Conservation (phyloP, 2,888 invertebrate species). For the Meta bourneti region DNA sequence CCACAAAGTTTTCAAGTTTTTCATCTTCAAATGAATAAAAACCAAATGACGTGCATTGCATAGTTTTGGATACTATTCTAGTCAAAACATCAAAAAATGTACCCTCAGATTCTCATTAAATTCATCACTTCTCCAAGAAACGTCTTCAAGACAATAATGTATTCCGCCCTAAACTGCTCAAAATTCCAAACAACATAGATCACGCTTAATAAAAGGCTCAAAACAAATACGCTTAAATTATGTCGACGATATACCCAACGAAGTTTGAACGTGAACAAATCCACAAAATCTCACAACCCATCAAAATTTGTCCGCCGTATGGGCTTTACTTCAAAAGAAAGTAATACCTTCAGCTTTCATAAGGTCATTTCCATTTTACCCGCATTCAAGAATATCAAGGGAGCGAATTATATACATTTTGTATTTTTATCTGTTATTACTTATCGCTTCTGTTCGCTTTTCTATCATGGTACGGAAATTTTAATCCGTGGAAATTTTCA, state of each 20-base stretch:
- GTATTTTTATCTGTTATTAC: slow-evolving; percentile 19
- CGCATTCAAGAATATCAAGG: slow-evolving; percentile 48
- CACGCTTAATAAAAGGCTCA: slow-evolving; percentile 41
- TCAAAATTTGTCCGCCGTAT: slow-evolving; percentile 28
- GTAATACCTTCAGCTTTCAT: slow-evolving; percentile 26
- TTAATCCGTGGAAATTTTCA: slow-evolving; percentile 54
- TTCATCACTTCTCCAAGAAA: not conserved
- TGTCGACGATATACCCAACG: not conserved
- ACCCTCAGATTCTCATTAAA: slow-evolving; percentile 20
- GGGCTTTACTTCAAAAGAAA: slow-evolving; percentile 53
- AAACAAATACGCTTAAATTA: slow-evolving; percentile 16
- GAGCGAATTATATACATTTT: slow-evolving; percentile 27
- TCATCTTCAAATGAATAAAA: no score
- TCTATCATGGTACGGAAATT: slow-evolving; percentile 28
- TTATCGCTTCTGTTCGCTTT: not conserved
- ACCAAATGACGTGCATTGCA: no score
- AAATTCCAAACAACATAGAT: slow-evolving; percentile 7
- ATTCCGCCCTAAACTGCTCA: not conserved
- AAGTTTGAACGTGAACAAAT: not conserved
- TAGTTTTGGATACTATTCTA: no score
- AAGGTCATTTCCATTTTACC: slow-evolving; percentile 58
- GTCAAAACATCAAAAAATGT: not conserved
- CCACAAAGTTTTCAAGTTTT: no score
- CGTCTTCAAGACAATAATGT: slow-evolving; percentile 23
- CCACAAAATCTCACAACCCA: slow-evolving; percentile 29